Evolutionary conservation across 2,888 invertebrate species (phyloP), one percentile per base, ranked within the genome.

Genomic region (Orthonychiurus folsomi): DNA sequence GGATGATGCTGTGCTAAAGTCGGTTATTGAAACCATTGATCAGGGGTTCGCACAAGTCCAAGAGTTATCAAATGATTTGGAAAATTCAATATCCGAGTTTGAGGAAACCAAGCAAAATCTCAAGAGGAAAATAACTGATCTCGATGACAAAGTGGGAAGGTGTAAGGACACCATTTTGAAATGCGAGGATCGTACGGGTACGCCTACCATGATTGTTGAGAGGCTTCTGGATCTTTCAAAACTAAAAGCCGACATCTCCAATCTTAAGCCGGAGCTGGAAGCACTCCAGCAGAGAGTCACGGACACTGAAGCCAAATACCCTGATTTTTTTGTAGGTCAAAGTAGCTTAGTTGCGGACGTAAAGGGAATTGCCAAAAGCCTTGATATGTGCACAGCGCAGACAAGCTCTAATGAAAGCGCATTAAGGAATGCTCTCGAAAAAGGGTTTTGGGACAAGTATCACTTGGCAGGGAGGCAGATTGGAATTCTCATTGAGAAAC

Each of bases 101-200:
- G 86, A 85, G 65, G 84, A 87, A 59, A 84, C 86, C 74, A 91
- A 92, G 76, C 84, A 83, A 66, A 81, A 81, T 61, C 80, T 92
- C 3, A 84, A 86, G 68, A 82, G 83, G 56, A 84, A 84, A 25
- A 84, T 90, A 21, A 91, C 89, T 77, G 79, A 79, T 3, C 81
- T 85, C 0, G 84, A 85, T 2, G 88, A 87, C 65, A 81, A 80
- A 65, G 82, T 92, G 0, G 84, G 85, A 20, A 84, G 83, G 75
- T 80, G 90, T 23, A 84, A 91, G 21, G 91, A 92, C 74, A 85
- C 86, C 52, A 84, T 92, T n/a, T 86, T 89, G 52, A 88, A 88
- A 76, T 92, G 91, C 75, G 93, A 93, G 75, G 92, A 92, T 74
- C 83, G 91, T 78, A 88, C 89, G 2, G 93, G 94, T 0, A 88